These are phyloP conservation scores for Neoscelio sp. DNA, from an alignment of 2,888 invertebrate species.

Conservation along the genomic window DNA sequence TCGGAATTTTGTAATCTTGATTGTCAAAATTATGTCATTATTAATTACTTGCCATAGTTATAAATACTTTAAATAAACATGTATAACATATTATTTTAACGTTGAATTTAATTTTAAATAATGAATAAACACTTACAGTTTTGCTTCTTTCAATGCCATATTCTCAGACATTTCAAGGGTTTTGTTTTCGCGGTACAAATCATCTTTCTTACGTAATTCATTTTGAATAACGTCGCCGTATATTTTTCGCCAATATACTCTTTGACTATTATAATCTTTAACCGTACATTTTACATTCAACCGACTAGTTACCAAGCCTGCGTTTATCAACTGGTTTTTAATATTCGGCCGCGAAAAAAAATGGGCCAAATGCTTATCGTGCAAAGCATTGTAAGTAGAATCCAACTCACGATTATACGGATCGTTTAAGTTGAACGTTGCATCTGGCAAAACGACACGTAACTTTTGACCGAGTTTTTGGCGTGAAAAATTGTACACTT, in stretches of 20 bases:
- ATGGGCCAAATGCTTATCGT: conserved; percentile 77
- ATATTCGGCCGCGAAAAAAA: conserved; percentile 71
- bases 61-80: too few species aligned
- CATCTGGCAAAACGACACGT: conserved; percentile 66
- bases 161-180: conserved; percentile 35
- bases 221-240: conserved; percentile 73
- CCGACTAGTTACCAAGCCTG: conserved; percentile 79
- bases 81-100: too few species aligned
- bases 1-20: background rate
- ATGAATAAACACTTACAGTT: conserved; percentile 47
- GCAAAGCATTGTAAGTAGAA: conserved; percentile 78
- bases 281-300: conserved; percentile 82
- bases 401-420: conserved; percentile 76
- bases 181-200: conserved; percentile 51
- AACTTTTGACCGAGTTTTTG: conserved; percentile 80
- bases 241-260: conserved; percentile 80
- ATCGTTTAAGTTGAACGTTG: conserved; percentile 77
- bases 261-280: conserved; percentile 83
- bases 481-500: conserved; percentile 80
- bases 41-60: too few species aligned
- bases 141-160: conserved; percentile 11
- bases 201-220: conserved; percentile 70
- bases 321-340: conserved; percentile 48
- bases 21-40: too few species aligned
- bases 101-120: too few species aligned